Evolutionary conservation across 1,140 invertebrate species (phyloP).

Genomic region (Eriocheir sinensis): DNA sequence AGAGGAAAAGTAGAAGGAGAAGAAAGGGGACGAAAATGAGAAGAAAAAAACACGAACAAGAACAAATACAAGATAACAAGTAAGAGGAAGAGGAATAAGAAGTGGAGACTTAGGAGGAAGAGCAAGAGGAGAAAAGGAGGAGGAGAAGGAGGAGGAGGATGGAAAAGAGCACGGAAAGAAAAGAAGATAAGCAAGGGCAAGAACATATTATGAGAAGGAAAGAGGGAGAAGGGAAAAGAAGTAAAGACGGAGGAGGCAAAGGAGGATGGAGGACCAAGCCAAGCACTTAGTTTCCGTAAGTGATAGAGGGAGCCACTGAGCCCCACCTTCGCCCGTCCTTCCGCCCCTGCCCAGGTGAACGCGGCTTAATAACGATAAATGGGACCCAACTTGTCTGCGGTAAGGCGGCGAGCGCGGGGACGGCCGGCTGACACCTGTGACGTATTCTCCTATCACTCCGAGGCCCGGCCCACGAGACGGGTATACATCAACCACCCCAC

Average conservation of each 20-base stretch:
- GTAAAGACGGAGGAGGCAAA: no score
- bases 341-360: neutral
- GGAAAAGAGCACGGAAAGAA: no score
- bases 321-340: neutral
- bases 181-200: no score
- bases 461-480: neutral
- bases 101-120: neutral
- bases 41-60: no score
- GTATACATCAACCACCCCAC: neutral
- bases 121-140: neutral
- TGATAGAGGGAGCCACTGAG: neutral
- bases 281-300: neutral
- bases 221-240: no score
- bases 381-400: slow-evolving; percentile 30
- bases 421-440: neutral
- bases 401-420: neutral
- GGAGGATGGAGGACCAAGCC: neutral
- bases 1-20: no score
- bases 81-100: no score
- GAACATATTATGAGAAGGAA: no score
- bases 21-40: no score
- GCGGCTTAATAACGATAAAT: slow-evolving; percentile 41
- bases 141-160: neutral
- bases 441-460: neutral
- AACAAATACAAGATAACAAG: no score